These are phyloP conservation scores for Neosalanx taihuensis DNA, from an alignment of 2,797 vertebrate species.

Conservation along the genomic window DNA sequence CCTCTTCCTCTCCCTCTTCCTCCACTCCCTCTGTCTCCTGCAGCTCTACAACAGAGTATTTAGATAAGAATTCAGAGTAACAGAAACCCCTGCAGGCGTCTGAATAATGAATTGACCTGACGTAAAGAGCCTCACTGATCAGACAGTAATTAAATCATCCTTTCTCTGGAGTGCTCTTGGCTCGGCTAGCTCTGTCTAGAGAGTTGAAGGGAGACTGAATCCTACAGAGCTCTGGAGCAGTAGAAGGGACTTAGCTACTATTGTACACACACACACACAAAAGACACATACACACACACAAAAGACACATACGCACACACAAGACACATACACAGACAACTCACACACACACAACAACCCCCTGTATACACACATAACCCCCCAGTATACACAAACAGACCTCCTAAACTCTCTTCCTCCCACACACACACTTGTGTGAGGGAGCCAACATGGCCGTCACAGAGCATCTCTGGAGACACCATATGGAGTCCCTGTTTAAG, in stretches of 20 bases:
- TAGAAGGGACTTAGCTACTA: neutral
- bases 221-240: neutral
- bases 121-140: neutral
- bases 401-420: too few relatives aligned
- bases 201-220: neutral
- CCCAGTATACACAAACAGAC: too few relatives aligned
- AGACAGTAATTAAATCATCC: neutral
- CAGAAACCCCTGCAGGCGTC: neutral
- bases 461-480: too few relatives aligned
- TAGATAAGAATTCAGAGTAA: neutral
- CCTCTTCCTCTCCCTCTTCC: too few relatives aligned
- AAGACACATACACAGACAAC: neutral
- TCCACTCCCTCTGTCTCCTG: neutral
- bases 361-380: too few relatives aligned
- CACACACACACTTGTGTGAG: too few relatives aligned
- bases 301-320: neutral
- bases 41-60: neutral
- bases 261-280: neutral
- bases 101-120: neutral
- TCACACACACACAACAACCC: neutral
- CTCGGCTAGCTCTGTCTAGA: neutral
- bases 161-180: neutral
- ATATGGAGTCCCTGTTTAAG: too few relatives aligned
- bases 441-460: too few relatives aligned
- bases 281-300: neutral